Conservation (phyloP, 2,888 invertebrate genomes). For the Entomobrya multifasciata region DNA sequence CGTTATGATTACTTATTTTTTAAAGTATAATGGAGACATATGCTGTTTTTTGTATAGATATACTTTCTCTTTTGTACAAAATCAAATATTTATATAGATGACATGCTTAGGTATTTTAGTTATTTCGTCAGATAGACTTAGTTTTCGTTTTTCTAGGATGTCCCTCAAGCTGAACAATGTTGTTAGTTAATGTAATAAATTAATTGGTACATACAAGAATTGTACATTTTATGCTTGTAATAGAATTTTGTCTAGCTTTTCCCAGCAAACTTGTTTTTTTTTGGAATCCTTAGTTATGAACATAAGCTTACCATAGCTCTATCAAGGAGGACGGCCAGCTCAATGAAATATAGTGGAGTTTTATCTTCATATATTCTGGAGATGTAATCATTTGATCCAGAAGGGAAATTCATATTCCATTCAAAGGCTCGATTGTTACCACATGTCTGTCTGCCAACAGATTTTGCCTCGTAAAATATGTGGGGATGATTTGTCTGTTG, state of each 20-base stretch:
- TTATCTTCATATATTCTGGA: conserved; percentile 82
- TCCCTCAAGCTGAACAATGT: conserved; percentile 55
- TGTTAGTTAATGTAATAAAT: conserved; percentile 66
- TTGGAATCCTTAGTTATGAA: too few relatives aligned
- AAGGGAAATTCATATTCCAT: conserved; percentile 84
- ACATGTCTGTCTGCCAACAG: conserved; percentile 94
- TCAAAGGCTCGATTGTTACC: conserved; percentile 90
- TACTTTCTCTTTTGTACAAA: neutral
- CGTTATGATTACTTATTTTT: conserved; percentile 8
- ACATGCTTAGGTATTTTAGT: neutral
- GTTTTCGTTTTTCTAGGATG: conserved; percentile 2
- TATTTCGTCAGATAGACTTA: neutral
- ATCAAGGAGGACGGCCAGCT: conserved; percentile 97
- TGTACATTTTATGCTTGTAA: conserved; percentile 7
- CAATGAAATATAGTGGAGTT: conserved; percentile 93
- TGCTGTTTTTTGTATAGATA: neutral
- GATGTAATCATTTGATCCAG: conserved; percentile 80
- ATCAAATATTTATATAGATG: too few relatives aligned
- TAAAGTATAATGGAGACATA: conserved; percentile 6
- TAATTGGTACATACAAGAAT: conserved; percentile 58
- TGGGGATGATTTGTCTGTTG: conserved; percentile 97
- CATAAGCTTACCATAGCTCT: conserved; percentile 90
- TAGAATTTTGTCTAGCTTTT: too few relatives aligned
- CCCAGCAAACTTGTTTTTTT: too few relatives aligned
- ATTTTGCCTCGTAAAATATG: conserved; percentile 97